Base-by-base conservation (phyloP, 2,888 invertebrate genomes). In the Ceriagrion tenellum region DNA sequence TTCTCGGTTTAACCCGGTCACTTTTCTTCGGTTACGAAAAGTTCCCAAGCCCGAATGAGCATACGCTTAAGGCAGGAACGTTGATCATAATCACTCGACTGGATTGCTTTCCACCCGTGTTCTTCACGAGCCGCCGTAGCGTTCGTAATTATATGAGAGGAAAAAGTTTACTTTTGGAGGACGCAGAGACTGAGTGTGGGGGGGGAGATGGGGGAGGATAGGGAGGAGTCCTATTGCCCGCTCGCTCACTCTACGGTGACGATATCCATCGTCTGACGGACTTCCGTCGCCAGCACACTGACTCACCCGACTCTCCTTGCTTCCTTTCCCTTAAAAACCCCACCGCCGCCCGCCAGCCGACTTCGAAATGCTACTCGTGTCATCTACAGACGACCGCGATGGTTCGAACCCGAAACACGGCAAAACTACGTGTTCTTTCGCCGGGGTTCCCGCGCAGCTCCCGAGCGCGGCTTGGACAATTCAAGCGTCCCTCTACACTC, bases 211-310 rank as follows among this genome's bases (percentile, higher is more conserved):
- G 30, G 30, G 18, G 55, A 10, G 20, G 55, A 55, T 89, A 40
- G 91, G 91, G 91, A 91, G 91, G 59, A 63, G 91, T 55, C 91
- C 40, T 23, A 4, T 26, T 55, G 89, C 55, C 55, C 55, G 55
- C 89, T 89, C 89, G 89, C 55, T 26, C 55, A 23, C 89, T 89
- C 89, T 89, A 55, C 55, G 89, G 55, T 40, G 59, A 59, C 63
- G 91, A 91, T 91, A 91, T 55, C 23, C 59, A 91, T 91, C 91
- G 63, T 63, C 59, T 91, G 89, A 89, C 89, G 89, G 55, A 89
- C 89, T 89, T 89, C 89, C 91, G 63, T 91, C 91, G 91, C 63
- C 63, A 18, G 26, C 40, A 3, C 40, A 16, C 91, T 91, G 35
- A 35, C 59, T 91, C 90, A 56, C 56, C 20, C 47, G 47, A 47